These are phyloP conservation scores for Cantharis flavilabris DNA, from an alignment of 2,888 invertebrate genomes.

Conservation along the genomic window DNA sequence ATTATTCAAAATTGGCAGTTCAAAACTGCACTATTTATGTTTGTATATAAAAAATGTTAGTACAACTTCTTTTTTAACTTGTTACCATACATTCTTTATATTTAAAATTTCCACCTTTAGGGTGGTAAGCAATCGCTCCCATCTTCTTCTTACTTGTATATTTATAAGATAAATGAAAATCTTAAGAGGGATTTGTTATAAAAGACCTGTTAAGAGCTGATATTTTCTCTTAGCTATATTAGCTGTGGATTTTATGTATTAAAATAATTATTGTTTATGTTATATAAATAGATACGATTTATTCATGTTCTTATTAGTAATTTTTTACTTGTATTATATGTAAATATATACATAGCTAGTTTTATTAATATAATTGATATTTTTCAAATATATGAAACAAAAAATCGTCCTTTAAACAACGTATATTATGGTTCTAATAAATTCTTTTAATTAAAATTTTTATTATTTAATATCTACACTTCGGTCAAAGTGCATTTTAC, in stretches of 20 bases:
- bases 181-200: conserved; percentile 17
- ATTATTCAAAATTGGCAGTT: conserved; percentile 32
- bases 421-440: conserved; percentile 37
- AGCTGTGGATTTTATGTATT: conserved; percentile 29
- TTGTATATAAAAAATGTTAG: conserved; percentile 43
- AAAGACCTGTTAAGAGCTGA: conserved; percentile 11
- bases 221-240: conserved; percentile 30
- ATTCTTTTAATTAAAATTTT: conserved; percentile 32
- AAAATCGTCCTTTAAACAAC: conserved; percentile 31
- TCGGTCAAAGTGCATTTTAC: background rate
- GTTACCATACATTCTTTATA: conserved; percentile 49
- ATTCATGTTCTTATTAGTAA: conserved; percentile 42
- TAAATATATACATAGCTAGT: conserved; percentile 45
- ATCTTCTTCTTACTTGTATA: conserved; percentile 21
- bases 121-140: background rate
- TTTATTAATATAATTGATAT: conserved; percentile 46
- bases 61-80: conserved; percentile 51
- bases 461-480: background rate
- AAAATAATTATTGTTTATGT: conserved; percentile 29
- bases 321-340: conserved; percentile 53
- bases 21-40: conserved; percentile 37
- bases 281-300: conserved; percentile 29
- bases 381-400: conserved; percentile 47
- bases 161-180: conserved; percentile 31
- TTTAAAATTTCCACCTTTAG: conserved; percentile 23